Base-by-base conservation (phyloP, 2,888 invertebrate genomes). In the Eulithis prunata region DNA sequence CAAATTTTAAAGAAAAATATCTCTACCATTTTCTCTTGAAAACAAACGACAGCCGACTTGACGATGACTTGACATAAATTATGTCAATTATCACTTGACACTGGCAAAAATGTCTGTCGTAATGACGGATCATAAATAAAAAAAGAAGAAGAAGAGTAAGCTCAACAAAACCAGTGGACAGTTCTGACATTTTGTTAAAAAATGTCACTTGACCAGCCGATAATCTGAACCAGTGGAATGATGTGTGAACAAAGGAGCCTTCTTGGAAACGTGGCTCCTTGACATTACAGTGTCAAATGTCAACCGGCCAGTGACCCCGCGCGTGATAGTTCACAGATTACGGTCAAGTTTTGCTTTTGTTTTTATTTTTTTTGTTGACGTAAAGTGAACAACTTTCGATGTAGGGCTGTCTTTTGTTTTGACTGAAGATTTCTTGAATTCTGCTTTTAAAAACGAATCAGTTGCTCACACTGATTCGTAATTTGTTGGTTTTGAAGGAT, bases 221-320 rank as follows among this genome's bases (percentile, higher is more conserved):
- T 57, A 55, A 69, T 74, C 72, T 73, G 74, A 71, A 76, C 79
- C 43, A 52, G 57, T 74, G 71, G 72, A 72, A 68, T 76, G 74
- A 76, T 71, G 74, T 73, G 70, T 69, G 74, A 72, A 68, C 71
- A 71, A 72, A 71, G 72, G 66, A 71, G 64, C 73, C 64, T 79
- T 80, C 83, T 82, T 78, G 79, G 80, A 81, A 82, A 78, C 70
- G 77, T 73, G 74, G 80, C 83, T 85, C 91, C 91, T 91, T 91
- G 91, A 92, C 91, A 91, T 91, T 91, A 90, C 86, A 79, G 78
- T 92, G 92, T 92, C 92, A 92, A 92, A 92, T 92, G 92, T 91
- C 91, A 91, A 83, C 74, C 78, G 92, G 87, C 70, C 88, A 75
- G 69, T 82, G 88, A 90, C 83, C 88, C 80, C 76, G 68, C 65